Evolutionary conservation across 2,797 vertebrate genomes (phyloP).

Genomic region (Leptoclinus maculatus): DNA sequence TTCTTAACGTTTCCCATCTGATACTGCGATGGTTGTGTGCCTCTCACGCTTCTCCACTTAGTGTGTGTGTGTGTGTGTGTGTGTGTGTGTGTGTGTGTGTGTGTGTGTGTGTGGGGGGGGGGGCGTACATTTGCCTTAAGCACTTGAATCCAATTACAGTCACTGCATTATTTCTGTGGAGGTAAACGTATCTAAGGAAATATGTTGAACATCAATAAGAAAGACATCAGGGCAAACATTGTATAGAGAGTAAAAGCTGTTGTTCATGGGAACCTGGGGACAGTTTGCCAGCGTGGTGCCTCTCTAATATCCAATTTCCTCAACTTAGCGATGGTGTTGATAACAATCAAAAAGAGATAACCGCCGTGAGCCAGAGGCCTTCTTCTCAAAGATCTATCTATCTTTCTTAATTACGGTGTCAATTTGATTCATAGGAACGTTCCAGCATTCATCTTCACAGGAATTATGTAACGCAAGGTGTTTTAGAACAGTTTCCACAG

Average conservation of each 20-base stretch:
- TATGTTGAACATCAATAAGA: neutral
- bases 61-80: too few species aligned
- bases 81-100: too few species aligned
- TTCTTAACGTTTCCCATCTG: slow-evolving; percentile 17
- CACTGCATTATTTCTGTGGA: neutral
- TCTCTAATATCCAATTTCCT: slow-evolving; percentile 68
- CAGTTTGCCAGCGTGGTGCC: slow-evolving; percentile 34
- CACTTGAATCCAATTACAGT: slow-evolving; percentile 12
- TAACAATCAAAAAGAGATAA: slow-evolving; percentile 64
- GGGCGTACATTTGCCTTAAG: slow-evolving; percentile 6
- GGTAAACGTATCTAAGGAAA: neutral
- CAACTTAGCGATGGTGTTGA: slow-evolving; percentile 45
- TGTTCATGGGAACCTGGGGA: slow-evolving; percentile 38
- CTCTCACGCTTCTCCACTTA: slow-evolving; percentile 10
- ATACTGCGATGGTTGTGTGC: slow-evolving; percentile 18
- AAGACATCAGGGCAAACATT: neutral
- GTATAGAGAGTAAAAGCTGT: neutral
- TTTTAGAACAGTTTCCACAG: neutral
- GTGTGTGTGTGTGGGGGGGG: too few species aligned
- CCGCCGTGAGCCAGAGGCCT: slow-evolving; percentile 44
- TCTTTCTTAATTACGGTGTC: slow-evolving; percentile 73
- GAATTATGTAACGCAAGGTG: slow-evolving; percentile 9
- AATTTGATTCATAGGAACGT: slow-evolving; percentile 67
- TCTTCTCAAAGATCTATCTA: slow-evolving; percentile 26
- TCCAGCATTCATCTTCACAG: slow-evolving; percentile 37